Evolutionary conservation across 2,797 vertebrate species (phyloP), one percentile per base, ranked within the genome.

Genomic region (Lindbergichthys nudifrons): DNA sequence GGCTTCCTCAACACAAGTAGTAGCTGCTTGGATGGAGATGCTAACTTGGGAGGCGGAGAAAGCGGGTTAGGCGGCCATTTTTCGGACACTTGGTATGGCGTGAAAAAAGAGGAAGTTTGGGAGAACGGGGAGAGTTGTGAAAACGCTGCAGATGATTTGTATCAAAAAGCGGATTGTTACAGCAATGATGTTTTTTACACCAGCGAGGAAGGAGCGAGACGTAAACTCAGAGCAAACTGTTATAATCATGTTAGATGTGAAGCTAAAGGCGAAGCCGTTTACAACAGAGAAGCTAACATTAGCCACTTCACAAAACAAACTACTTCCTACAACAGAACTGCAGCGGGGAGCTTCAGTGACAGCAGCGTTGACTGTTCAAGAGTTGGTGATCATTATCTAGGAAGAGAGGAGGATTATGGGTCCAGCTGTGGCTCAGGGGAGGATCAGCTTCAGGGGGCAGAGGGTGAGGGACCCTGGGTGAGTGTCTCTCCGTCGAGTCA

Each of bases 351-450:
- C 71, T 80, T 81, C 0, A 75, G 68, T 4, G 73, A 84, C 45
- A 54, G 48, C 57, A 52, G 72, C 3, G 45, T 57, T 3, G 80
- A 87, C 16, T 86, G 74, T 30, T 82, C 84, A 3, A 63, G 69
- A 50, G 61, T 67, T 13, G 77, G 73, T 16, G 81, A 91, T 6
- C 13, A 5, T 32, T 90, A 86, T 61, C 42, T 62, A 7, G 88
- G 74, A 42, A 83, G 79, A 64, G 88, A 88, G 10, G 88, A 90
- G 10, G 86, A 84, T 46, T 92, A 85, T 1, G 84, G 79, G 9
- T 87, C 81, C 48, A 81, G 87, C 19, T 85, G 88, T 70, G 73
- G 78, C n/a, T 89, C 82, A 5, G 79, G 78, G 3, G 88, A 89
- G 19, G 90, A 90, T 42, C 86, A 85, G 56, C 73, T 86, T 46